A percentile compares a stretch with the other conserved stretches of the same genome.
Conservation (phyloP, 2,113 vertebrate species). For the Drymodes brunneopygia region DNA sequence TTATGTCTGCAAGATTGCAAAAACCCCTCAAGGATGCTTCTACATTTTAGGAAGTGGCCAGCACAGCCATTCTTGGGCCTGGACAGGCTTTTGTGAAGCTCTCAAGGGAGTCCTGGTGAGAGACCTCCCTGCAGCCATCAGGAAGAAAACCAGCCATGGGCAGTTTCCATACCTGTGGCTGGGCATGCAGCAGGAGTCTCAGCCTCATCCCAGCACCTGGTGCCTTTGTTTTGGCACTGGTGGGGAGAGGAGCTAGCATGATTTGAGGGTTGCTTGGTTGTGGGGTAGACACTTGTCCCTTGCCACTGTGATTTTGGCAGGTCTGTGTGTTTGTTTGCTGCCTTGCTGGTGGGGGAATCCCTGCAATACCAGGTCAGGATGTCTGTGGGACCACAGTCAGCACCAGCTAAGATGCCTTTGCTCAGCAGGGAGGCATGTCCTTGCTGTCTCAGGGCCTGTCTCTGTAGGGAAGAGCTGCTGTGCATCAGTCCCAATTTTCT, state of each 20-base stretch:
- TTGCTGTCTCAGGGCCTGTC: neutral
- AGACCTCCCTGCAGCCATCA: accelerated
- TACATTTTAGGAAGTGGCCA: conserved; percentile 11
- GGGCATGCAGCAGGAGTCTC: neutral
- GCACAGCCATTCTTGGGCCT: neutral
- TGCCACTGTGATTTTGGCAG: neutral
- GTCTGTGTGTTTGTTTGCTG: neutral
- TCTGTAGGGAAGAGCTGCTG: neutral
- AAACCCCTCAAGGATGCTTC: neutral
- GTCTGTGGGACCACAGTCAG: neutral
- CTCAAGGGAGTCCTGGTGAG: accelerated
- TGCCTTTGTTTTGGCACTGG: neutral
- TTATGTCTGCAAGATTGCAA: no score
- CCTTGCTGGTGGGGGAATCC: neutral
- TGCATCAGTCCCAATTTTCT: neutral
- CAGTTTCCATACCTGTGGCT: neutral
- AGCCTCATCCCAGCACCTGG: accelerated
- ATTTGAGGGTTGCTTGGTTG: neutral
- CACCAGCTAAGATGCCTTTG: neutral
- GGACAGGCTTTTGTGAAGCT: neutral
- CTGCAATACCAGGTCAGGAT: neutral
- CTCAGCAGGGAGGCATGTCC: neutral
- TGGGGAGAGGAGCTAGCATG: neutral
- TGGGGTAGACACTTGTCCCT: neutral
- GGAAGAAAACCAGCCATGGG: neutral